These are phyloP conservation scores for Eulimnadia texana DNA, from an alignment of 1,140 invertebrate genomes.

Conservation along the genomic window DNA sequence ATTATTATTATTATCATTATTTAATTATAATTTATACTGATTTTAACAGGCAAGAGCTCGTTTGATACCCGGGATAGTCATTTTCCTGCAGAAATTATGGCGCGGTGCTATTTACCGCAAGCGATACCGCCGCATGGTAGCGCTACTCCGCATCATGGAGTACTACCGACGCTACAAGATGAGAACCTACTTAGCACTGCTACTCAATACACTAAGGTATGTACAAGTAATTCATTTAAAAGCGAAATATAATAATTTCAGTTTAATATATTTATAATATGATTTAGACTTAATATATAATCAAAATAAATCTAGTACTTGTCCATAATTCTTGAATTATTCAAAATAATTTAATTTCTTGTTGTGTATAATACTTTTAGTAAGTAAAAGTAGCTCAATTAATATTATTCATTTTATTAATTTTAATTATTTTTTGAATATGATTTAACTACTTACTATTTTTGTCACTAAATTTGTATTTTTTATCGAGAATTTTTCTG, in stretches of 20 bases:
- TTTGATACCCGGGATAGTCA: constrained; percentile 74
- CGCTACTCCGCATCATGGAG: constrained; percentile 61
- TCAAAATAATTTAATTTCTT: too few relatives aligned
- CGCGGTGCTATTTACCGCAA: constrained; percentile 63
- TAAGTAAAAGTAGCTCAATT: constrained; percentile 3
- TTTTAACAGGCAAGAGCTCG: constrained; percentile 44
- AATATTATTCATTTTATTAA: constrained; percentile 3
- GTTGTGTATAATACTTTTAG: too few relatives aligned
- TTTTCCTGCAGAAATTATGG: constrained; percentile 87
- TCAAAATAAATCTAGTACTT: too few relatives aligned
- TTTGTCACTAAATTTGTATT: too few relatives aligned
- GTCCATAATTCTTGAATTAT: constrained; percentile 9
- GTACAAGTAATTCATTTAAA: too few relatives aligned
- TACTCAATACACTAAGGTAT: constrained; percentile 47
- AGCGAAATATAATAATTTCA: too few relatives aligned
- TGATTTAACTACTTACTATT: too few relatives aligned
- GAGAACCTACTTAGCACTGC: constrained; percentile 54
- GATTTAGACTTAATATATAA: too few relatives aligned
- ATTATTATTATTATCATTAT: not conserved
- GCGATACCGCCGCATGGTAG: constrained; percentile 68
- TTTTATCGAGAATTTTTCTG: too few relatives aligned
- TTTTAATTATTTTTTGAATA: too few relatives aligned
- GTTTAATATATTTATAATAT: too few relatives aligned
- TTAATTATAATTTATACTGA: not conserved
- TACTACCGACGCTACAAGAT: constrained; percentile 75